Base-by-base conservation (phyloP, 2,888 invertebrate species). In the Eudasyphora cyanicolor region DNA sequence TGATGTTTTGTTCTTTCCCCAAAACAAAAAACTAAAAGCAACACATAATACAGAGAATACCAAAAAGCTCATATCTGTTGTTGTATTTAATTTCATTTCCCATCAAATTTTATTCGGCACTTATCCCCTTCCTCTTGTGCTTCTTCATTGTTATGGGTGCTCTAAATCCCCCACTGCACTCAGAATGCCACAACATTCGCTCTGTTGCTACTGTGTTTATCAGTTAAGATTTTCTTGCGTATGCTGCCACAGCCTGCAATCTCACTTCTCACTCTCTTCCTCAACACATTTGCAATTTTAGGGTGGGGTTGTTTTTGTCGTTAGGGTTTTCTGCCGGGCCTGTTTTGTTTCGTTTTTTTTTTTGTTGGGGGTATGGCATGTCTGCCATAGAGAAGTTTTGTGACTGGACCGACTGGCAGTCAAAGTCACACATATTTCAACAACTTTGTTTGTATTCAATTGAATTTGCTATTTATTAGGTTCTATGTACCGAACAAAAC, bases 281-380 rank as follows among this genome's bases (percentile, higher is more conserved):
- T n/a, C 7, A 5, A 45, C 3, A 8, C 12, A 19, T 1, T 67
- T 38, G 32, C 64, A 62, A 32, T 64, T 67, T 67, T 67, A 67
- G 38, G 67, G 67, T 67, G 67, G 67, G 67, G 67, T 67, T 67
- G 35, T 12, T 60, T 38, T 67, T 42, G 64, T 60, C 21, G 5
- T 1, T n/a, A n/a, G n/a, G n/a, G n/a, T n/a, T n/a, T n/a, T n/a
- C 49, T 49, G 45, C 14, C n/a, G 4, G 32, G 32, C n/a, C n/a
- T 14, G 24, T 27, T 21, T 27, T 57, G 54, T 29, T 1, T 60
- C 29, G 35, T n/a, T n/a, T n/a, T n/a, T n/a, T n/a, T n/a, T n/a
- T n/a, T n/a, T n/a, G 32, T 27, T 24, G 60, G 62, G n/a, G 35
- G 62, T 62, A 24, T 14, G 60, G 35, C 12, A 38, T 35, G 64